phyloP scores from a whole-genome alignment of 2,888 invertebrate genomes.

The Loripinus fragilis region DNA sequence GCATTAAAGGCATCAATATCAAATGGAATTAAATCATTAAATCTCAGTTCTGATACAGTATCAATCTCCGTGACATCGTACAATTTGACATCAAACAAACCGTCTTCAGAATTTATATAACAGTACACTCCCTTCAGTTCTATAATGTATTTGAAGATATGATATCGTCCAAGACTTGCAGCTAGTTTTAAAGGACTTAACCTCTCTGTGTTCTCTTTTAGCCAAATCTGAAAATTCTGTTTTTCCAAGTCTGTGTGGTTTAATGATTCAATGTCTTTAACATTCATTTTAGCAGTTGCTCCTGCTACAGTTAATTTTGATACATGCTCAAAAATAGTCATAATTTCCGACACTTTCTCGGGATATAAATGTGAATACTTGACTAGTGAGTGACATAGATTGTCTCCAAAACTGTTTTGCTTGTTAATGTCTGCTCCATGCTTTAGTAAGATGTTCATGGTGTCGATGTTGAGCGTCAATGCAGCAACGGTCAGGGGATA shows the following conservation, averaged over 20 bases:
- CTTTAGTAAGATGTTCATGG: slow-evolving; percentile 53
- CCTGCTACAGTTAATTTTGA: neutral
- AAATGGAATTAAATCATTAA: slow-evolving; percentile 10
- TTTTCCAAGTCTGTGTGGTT: neutral
- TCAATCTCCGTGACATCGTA: slow-evolving; percentile 65
- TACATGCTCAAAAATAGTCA: slow-evolving; percentile 38
- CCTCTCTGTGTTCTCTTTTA: slow-evolving; percentile 38
- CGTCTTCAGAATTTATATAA: slow-evolving; percentile 55
- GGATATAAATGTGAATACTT: slow-evolving; percentile 62
- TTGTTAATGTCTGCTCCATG: slow-evolving; percentile 48
- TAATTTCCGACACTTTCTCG: slow-evolving; percentile 47
- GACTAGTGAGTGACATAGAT: slow-evolving; percentile 64
- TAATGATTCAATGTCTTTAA: neutral
- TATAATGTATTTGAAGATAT: slow-evolving; percentile 55
- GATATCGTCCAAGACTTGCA: slow-evolving; percentile 52
- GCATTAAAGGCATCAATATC: neutral
- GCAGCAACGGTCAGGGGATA: slow-evolving; percentile 67
- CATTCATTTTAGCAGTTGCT: neutral
- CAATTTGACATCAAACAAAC: slow-evolving; percentile 60
- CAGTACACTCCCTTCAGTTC: slow-evolving; percentile 57
- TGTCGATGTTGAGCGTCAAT: slow-evolving; percentile 57
- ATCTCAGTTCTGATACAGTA: slow-evolving; percentile 31
- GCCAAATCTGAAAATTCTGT: slow-evolving; percentile 39
- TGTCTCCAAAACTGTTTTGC: slow-evolving; percentile 63
- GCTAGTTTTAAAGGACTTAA: slow-evolving; percentile 53